Base-by-base conservation (phyloP, 2,797 vertebrate species). In the Glyptemys insculpta region DNA sequence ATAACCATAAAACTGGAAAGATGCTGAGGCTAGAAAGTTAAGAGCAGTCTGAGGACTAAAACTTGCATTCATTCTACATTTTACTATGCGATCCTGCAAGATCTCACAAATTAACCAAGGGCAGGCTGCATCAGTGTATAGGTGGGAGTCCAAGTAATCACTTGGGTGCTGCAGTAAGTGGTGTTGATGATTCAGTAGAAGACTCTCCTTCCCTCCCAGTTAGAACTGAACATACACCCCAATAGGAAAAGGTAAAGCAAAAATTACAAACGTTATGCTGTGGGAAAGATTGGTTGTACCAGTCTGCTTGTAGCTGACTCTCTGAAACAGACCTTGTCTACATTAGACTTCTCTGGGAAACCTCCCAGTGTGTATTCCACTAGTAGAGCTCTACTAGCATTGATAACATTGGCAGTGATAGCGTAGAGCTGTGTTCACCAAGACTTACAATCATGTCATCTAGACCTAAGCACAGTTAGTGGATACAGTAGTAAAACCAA, bases 41-140 rank as follows among this genome's bases (percentile, higher is more conserved):
- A 18, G 83, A 90, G 65, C 50, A 34, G 29, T 86, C 29, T 37
- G 57, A 74, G 86, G 86, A 56, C 5, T 87, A 78, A 84, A 88
- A 21, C 16, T n/a, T 1, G 0, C 0, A 14, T 5, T 37, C 59
- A 79, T 56, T 83, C 59, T 79, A n/a, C 4, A 12, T 57, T 89
- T 31, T 82, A 74, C 65, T 86, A 52, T 18, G 65, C 10, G 47
- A 65, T 52, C 84, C 53, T 47, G 29, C 29, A 54, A 37, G 65
- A 37, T 21, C 54, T 47, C 12, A 47, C 47, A 47, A 18, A 3
- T 12, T 9, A 68, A 68, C 23, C 65, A 89, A 80, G 5, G 85
- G 9, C 52, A 88, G 79, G 52, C 37, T 81, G 37, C 52, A 85
- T 41, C 8, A 11, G 5, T 3, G 21, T 41, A 23, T 15, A 19